Evolutionary conservation across 2,113 vertebrate species (phyloP), one percentile per base, ranked within the genome.

Genomic region (Apteryx owenii): DNA sequence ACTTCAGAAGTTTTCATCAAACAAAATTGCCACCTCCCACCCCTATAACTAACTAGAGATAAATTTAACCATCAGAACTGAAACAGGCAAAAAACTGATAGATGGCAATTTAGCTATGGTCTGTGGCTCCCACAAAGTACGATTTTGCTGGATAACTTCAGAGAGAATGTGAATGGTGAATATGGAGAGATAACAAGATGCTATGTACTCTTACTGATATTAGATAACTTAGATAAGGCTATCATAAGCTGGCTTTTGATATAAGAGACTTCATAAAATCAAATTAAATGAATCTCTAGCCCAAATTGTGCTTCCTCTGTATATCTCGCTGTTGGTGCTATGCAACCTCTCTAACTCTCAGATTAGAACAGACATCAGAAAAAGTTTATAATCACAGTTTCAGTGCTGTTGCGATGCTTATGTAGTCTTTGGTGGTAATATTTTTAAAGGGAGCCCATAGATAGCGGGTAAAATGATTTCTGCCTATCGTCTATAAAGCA

Each of bases 1-100:
- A 78, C 65, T 87, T 94, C 36, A 48, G 25, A 94, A 75, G 46
- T 53, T 84, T 94, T 84, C 89, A 69, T 93, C 84, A 93, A 96
- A 81, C 51, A 78, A 93, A 94, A 68, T 87, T 91, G 84, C 73
- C 87, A 87, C 89, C 69, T 94, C 92, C 93, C 78, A 91, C 92
- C 73, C 20, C 19, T 56, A 10, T 60, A 44, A 69, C 77, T 86
- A 84, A 69, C 89, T 93, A 3, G 15, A 89, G 84, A 89, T 78
- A 92, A 81, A 94, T 95, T 84, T 93, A 94, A 75, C 86, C 81
- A 69, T 62, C 89, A 87, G 72, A 91, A 89, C 77, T 64, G 84
- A 93, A 94, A 85, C 11, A 75, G 42, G 65, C 19, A 69, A 81
- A 87, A 76, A 61, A 73, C 9, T 0, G 25, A 62, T 60, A 89